Percentiles rank a stretch among this genome's conserved stretches.
Evolutionary conservation across 2,113 vertebrate genomes (phyloP).

Genomic region (Oenanthe oenanthe): DNA sequence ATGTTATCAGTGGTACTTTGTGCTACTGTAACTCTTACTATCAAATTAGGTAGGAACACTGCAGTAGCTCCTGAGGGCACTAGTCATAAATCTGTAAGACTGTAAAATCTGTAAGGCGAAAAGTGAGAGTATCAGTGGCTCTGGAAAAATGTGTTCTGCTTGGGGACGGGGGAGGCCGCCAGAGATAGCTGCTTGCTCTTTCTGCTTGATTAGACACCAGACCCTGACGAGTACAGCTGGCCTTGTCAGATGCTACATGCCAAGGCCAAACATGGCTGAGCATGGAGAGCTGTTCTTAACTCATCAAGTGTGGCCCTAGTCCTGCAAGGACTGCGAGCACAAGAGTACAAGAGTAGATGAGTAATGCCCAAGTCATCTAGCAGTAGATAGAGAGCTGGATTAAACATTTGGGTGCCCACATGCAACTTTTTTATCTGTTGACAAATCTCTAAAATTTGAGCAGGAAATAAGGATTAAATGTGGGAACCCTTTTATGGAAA

Average conservation of each 20-base stretch:
- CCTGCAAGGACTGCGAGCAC: background rate
- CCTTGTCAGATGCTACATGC: background rate
- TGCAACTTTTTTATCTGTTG: background rate
- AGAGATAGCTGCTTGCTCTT: constrained; percentile 27
- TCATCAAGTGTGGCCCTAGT: background rate
- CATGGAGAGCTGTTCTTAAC: background rate
- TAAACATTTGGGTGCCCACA: background rate
- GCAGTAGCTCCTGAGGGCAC: background rate
- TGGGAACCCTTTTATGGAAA: no score
- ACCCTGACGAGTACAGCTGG: background rate
- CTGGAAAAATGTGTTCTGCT: constrained; percentile 28
- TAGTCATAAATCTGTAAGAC: background rate
- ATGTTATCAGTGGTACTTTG: background rate
- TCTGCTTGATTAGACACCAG: background rate
- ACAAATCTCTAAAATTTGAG: background rate
- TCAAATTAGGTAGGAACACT: background rate
- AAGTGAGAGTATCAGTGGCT: constrained; percentile 1
- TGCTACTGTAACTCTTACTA: background rate
- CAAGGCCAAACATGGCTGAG: constrained; percentile 24
- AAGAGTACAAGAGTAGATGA: background rate
- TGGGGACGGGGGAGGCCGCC: background rate
- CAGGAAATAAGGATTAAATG: no score
- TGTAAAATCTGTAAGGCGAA: background rate
- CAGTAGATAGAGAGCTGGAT: background rate
- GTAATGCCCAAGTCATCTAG: background rate